Conservation (phyloP, 2,888 invertebrate genomes). For the Entomobrya proxima region DNA sequence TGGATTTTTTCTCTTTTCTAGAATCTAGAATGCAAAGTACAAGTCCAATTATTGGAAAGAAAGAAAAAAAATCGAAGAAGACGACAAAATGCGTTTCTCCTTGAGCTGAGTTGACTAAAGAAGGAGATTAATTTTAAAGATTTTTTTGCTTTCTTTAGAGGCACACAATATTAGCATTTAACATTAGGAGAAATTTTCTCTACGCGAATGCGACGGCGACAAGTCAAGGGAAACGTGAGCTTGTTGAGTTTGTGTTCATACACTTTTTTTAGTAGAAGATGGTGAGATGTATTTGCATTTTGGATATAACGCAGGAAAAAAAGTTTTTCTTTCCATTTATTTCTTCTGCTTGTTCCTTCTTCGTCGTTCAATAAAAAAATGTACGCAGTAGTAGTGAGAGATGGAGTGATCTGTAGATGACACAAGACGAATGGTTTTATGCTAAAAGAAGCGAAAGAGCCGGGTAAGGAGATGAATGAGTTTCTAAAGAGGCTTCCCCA, state of each 20-base stretch:
- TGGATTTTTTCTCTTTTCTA: no score
- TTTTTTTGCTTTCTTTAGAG: not conserved
- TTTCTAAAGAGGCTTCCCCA: slow-evolving; percentile 68
- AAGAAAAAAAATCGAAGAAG: not conserved
- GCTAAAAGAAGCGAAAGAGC: slow-evolving; percentile 69
- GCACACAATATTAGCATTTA: slow-evolving; percentile 20
- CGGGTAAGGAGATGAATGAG: slow-evolving; percentile 66
- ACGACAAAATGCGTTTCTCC: slow-evolving; percentile 3
- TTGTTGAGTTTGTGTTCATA: not conserved
- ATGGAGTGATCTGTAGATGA: slow-evolving; percentile 72
- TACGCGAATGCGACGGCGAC: no score
- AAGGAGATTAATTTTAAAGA: slow-evolving; percentile 38
- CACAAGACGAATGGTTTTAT: slow-evolving; percentile 72
- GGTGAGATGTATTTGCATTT: slow-evolving; percentile 55
- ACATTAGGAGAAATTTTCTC: slow-evolving; percentile 10
- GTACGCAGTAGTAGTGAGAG: slow-evolving; percentile 32
- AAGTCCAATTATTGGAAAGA: no score
- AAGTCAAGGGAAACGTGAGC: not conserved
- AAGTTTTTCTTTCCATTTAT: slow-evolving; percentile 36
- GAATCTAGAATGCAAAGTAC: no score
- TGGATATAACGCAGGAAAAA: slow-evolving; percentile 37
- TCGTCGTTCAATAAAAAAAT: slow-evolving; percentile 43
- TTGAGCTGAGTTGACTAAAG: no score
- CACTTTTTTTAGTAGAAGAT: not conserved
- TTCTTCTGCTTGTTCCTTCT: not conserved